Evolutionary conservation across 2,113 vertebrate species (phyloP), one percentile per base, ranked within the genome.

Genomic region (Pantherophis guttatus): DNA sequence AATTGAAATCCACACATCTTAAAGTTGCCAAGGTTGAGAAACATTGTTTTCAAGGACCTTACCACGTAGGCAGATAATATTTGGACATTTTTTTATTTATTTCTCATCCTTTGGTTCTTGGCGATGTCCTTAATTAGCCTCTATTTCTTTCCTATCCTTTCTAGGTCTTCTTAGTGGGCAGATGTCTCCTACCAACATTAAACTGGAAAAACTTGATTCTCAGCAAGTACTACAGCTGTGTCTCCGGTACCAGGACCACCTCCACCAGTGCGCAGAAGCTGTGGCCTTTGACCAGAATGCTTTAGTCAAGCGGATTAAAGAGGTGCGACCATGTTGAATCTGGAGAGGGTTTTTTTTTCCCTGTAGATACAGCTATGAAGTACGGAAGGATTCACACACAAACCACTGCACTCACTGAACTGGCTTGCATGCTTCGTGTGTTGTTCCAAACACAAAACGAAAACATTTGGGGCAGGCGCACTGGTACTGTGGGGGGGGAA

Each of bases 281-380:
- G 99, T 99, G 58, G 98, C 99, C 93, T 99, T 99, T 17, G 99
- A 99, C 96, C 99, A 99, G 98, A 99, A 99, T 0, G 99, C 99
- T 0, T 97, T 99, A 21, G 99, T 99, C 89, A 99, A 99, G 88
- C 97, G 99, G 87, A 99, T 99, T 95, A 99, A 99, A 97, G 99
- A 99, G 98, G 99, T 99, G 96, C n/a, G 17, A 26, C 5, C 0
- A 21, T 15, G 10, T 3, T 81, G 19, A 11, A 57, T 7, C 0
- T 3, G 29, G 39, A 2, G n/a, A 50, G 48, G 48, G 3, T 50
- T 50, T 48, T 48, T 48, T 48, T 48, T 50, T 50, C 6, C 48
- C 48, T 50, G 12, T 9, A 4, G 26, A 17, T 39, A 12, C 5
- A 29, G 59, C 58, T 33, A 23, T 21, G 48, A 48, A n/a, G 13